Evolutionary conservation across 2,797 vertebrate genomes (phyloP), one percentile per base, ranked within the genome.

Genomic region (Peromyscus melanophrys): DNA sequence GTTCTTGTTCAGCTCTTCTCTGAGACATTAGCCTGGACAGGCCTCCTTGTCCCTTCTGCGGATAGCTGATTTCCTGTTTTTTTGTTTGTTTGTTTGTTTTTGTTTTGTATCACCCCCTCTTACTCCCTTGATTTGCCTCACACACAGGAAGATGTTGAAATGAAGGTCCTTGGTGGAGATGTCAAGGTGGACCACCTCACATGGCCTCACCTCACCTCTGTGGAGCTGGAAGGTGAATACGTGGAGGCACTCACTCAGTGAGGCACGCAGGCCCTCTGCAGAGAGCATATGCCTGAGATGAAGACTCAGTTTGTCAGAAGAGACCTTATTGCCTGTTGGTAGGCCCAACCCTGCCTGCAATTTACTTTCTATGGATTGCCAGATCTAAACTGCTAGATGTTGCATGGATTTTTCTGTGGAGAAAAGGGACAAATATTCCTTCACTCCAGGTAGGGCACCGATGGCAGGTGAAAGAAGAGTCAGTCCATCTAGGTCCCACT

Each of bases 21-120:
- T 40, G 43, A 59, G 46, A 88, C 65, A 8, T 92, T 49, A 69
- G 31, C 90, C 80, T 96, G 63, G 59, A 91, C 92, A 89, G 63
- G 40, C 29, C 19, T 40, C n/a, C n/a, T 14, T 46, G 23, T 1
- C 67, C 55, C 95, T 78, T 63, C 11, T 23, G 73, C 46, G 85
- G 67, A 25, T 86, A 52, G 73, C 81, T 94, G 12, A 73, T 83
- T 23, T 92, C 43, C 25, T 81, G 25, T 29, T 46, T 40, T 65
- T 91, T 96, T 29, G 2, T 52, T 52, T 55, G 52, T 55, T 55
- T 55, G 52, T 55, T 55, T 55, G 52, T 55, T 55, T 55, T 55
- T 55, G 52, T 55, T 55, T 55, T 55, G 52, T 19, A 55, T 76
- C 78, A 52, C 81, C 12, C 92, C 12, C 23, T 93, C 75, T 85